A percentile compares a stretch with the other conserved stretches of the same genome.
Evolutionary conservation across 2,888 invertebrate genomes (phyloP).

Genomic region (Congeria kusceri): DNA sequence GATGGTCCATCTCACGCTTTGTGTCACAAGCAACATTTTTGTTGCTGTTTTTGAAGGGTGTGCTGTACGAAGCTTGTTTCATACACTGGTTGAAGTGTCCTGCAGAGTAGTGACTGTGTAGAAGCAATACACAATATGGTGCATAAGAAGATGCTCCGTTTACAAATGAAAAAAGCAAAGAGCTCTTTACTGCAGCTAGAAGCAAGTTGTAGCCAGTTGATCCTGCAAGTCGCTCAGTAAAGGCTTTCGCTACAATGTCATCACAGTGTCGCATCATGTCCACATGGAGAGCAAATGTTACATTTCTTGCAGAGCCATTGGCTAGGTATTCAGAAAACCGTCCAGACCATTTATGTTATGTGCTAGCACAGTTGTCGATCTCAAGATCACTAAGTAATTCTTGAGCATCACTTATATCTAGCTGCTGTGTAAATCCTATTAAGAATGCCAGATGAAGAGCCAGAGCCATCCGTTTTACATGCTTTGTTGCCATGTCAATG

Average conservation of each 20-base stretch:
- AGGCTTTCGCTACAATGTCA: conserved; percentile 41
- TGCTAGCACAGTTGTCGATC: not conserved
- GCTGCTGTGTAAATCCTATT: conserved; percentile 15
- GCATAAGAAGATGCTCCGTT: conserved; percentile 59
- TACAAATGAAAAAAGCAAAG: conserved; percentile 52
- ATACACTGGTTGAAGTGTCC: conserved; percentile 44
- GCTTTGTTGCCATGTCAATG: conserved; percentile 32
- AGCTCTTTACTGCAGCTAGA: conserved; percentile 47
- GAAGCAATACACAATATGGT: conserved; percentile 36
- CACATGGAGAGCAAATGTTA: conserved; percentile 46
- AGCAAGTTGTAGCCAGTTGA: conserved; percentile 47
- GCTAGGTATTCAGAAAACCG: conserved; percentile 19
- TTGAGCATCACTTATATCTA: not conserved
- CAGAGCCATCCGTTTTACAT: conserved; percentile 18
- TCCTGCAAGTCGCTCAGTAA: conserved; percentile 55
- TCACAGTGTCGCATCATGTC: conserved; percentile 59
- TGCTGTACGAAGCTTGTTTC: conserved; percentile 46
- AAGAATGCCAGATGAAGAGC: conserved; percentile 33
- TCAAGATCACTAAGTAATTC: conserved; percentile 23
- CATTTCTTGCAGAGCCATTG: conserved; percentile 26
- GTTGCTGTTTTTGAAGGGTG: conserved; percentile 41
- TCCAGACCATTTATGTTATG: conserved; percentile 15
- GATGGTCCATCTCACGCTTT: conserved; percentile 41
- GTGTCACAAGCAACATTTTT: conserved; percentile 53
- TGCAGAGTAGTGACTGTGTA: conserved; percentile 32